Base-by-base conservation (phyloP, 2,113 vertebrate genomes). In the Hiodon tergisus region DNA sequence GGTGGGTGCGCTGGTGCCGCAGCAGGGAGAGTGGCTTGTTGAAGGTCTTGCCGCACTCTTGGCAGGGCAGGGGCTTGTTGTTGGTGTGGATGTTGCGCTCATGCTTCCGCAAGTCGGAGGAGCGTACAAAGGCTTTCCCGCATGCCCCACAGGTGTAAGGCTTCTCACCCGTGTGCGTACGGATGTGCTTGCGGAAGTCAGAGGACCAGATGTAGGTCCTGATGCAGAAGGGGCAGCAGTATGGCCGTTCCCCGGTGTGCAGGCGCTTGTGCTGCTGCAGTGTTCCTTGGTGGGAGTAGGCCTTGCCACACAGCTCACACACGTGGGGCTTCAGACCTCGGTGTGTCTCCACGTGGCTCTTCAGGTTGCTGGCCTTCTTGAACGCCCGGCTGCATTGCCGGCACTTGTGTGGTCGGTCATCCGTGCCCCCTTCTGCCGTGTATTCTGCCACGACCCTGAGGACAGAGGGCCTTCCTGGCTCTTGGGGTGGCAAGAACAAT, bases 1-100 rank as follows among this genome's bases (percentile, higher is more conserved):
- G 83, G 85, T 95, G 94, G 50, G 89, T 92, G 10, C 92, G 91
- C 77, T 93, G 91, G 14, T 95, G 94, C 10, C 92, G 90, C 74
- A 91, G 89, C 68, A 95, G 83, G 5, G 92, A 89, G 0, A 93
- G 88, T 2, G 91, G 90, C 63, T 92, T 92, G 70, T 93, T 92
- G 82, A 95, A 95, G 84, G 92, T 93, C 78, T 91, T 89, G 57
- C 85, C 92, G 0, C 94, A 95, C 17, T 92, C 86, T 0, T 79
- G 78, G 81, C 94, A 95, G 1, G 88, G 90, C 81, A 88, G 94
- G 10, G 93, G 94, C 74, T 93, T 91, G 75, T 94, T 81, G 0
- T 93, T 92, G 76, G 86, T 87, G 78, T 94, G 93, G 85, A 89
- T 89, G 87, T 92, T 93, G 72, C 90, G 83, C 73, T 92, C 90